A percentile compares a stretch with the other conserved stretches of the same genome.
Evolutionary conservation across 2,797 vertebrate species (phyloP).

Genomic region (Danio choprae): DNA sequence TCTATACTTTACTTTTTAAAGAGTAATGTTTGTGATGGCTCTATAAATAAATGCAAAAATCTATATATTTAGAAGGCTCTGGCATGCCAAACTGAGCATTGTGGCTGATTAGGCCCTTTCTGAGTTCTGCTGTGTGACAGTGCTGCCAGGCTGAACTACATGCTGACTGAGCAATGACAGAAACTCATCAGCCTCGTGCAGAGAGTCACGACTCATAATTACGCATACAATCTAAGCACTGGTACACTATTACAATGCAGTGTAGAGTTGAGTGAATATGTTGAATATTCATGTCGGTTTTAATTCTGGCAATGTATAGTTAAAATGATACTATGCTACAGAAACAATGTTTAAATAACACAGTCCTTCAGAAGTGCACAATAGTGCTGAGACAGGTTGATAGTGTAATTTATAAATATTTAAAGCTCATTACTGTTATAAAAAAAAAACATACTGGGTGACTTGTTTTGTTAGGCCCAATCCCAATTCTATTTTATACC

Average conservation of each 20-base stretch:
- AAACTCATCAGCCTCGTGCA: background rate
- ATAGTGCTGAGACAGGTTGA: too few relatives aligned
- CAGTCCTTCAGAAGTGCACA: too few relatives aligned
- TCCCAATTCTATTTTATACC: too few relatives aligned
- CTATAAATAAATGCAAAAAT: background rate
- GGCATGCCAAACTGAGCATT: conserved; percentile 5
- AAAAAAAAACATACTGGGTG: too few relatives aligned
- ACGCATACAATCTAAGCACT: background rate
- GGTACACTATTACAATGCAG: background rate
- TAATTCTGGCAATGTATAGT: too few relatives aligned
- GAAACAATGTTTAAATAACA: too few relatives aligned
- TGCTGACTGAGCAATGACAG: background rate
- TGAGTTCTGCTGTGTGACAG: background rate
- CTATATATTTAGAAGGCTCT: background rate
- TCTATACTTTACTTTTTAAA: background rate
- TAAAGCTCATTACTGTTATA: too few relatives aligned
- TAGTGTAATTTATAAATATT: too few relatives aligned
- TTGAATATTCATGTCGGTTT: background rate
- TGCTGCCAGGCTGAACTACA: conserved; percentile 10
- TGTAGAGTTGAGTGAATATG: background rate
- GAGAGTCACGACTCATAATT: background rate
- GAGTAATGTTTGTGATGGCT: too few relatives aligned
- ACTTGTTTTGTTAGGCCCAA: too few relatives aligned
- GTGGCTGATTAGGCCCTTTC: background rate
- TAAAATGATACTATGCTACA: too few relatives aligned